These are phyloP conservation scores for Acestrorhynchus altus DNA, from an alignment of 2,797 vertebrate genomes.

Conservation along the genomic window DNA sequence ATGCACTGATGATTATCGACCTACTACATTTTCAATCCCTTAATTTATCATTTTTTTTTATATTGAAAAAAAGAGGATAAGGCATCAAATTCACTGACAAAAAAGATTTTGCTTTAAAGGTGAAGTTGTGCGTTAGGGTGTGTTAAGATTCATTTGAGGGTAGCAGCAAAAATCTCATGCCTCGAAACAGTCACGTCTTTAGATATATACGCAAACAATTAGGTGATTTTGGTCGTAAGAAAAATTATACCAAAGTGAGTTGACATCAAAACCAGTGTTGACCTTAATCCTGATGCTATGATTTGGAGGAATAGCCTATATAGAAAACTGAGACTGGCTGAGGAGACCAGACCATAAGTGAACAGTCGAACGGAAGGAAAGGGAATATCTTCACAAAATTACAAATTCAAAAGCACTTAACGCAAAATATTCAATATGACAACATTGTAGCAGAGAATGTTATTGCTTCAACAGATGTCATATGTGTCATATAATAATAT, in stretches of 20 bases:
- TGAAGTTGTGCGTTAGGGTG: slow-evolving; percentile 74
- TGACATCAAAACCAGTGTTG: slow-evolving; percentile 67
- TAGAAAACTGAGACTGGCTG: slow-evolving; percentile 40
- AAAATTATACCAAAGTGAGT: not conserved
- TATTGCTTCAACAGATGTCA: slow-evolving; percentile 66
- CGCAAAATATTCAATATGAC: slow-evolving; percentile 45
- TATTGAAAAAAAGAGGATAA: slow-evolving; percentile 59
- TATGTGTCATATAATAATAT: slow-evolving; percentile 33
- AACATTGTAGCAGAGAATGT: slow-evolving; percentile 62
- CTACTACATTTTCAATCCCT: slow-evolving; percentile 49
- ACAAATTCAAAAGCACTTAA: not conserved
- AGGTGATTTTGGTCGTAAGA: slow-evolving; percentile 45
- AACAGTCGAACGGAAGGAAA: slow-evolving; percentile 39
- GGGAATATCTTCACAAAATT: slow-evolving; percentile 11
- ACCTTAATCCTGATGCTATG: slow-evolving; percentile 53
- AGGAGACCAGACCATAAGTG: slow-evolving; percentile 29
- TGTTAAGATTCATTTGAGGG: slow-evolving; percentile 69
- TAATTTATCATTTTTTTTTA: not conserved
- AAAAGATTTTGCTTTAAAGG: slow-evolving; percentile 58
- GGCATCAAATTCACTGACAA: slow-evolving; percentile 62
- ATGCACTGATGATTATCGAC: slow-evolving; percentile 67
- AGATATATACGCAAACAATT: slow-evolving; percentile 55
- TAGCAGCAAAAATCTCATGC: slow-evolving; percentile 77
- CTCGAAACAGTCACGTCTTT: slow-evolving; percentile 64
- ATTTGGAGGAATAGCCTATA: slow-evolving; percentile 39